phyloP scores from a whole-genome alignment of 2,888 invertebrate species.

The Diabrotica balteata region DNA sequence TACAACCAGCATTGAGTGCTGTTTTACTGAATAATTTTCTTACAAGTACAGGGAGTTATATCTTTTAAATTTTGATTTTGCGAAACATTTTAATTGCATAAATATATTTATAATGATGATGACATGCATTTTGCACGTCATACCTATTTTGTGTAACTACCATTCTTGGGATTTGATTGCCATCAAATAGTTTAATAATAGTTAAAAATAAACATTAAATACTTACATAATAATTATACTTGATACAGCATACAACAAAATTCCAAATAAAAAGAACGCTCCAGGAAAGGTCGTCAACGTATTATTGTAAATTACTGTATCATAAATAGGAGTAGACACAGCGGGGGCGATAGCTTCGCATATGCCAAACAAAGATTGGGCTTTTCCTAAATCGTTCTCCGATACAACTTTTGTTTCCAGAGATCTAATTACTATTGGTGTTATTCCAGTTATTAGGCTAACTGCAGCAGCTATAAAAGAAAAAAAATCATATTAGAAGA shows the following conservation, averaged over 20 bases:
- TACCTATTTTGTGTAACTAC: no score
- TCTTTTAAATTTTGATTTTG: no score
- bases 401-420: slow-evolving; percentile 57
- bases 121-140: no score
- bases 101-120: no score
- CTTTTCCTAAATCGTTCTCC: slow-evolving; percentile 57
- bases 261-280: slow-evolving; percentile 66
- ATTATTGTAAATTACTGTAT: slow-evolving; percentile 62
- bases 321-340: slow-evolving; percentile 66
- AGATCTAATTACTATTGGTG: slow-evolving; percentile 55
- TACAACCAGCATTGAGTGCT: no score
- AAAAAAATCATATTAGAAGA: neutral
- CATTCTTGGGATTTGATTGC: no score
- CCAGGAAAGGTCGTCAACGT: slow-evolving; percentile 64
- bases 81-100: no score
- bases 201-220: neutral
- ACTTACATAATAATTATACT: slow-evolving; percentile 47
- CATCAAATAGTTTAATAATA: no score
- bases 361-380: slow-evolving; percentile 67
- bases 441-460: slow-evolving; percentile 54
- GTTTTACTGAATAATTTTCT: no score
- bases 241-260: slow-evolving; percentile 42
- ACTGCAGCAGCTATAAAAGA: slow-evolving; percentile 47
- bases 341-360: slow-evolving; percentile 67
- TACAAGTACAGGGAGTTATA: no score